These are phyloP conservation scores for Margaritifera margaritifera DNA, from an alignment of 2,888 invertebrate species.

Conservation along the genomic window DNA sequence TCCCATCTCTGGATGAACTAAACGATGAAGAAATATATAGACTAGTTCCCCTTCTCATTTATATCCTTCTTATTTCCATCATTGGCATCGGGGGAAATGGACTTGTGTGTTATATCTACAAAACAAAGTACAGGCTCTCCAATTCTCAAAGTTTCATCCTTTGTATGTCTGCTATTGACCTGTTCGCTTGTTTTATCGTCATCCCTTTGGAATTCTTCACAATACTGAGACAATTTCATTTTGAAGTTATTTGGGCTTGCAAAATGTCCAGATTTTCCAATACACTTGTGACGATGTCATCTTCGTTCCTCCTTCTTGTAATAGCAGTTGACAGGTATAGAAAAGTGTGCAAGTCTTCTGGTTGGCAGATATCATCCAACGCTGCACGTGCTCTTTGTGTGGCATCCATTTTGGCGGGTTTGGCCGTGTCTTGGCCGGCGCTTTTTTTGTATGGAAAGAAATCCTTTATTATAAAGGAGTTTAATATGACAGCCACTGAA, in stretches of 20 bases:
- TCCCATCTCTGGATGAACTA: conserved; percentile 16
- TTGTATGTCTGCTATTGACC: conserved; percentile 37
- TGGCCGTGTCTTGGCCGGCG: conserved; percentile 31
- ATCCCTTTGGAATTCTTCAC: conserved; percentile 42
- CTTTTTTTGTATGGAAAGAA: conserved; percentile 41
- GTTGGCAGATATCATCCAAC: conserved; percentile 42
- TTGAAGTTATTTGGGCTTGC: conserved; percentile 32
- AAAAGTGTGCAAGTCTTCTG: conserved; percentile 51
- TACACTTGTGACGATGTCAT: conserved; percentile 30
- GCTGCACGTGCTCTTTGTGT: conserved; percentile 37
- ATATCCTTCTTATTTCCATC: conserved; percentile 25
- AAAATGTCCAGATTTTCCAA: conserved; percentile 38
- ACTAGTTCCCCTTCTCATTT: conserved; percentile 39
- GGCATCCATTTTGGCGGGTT: conserved; percentile 21
- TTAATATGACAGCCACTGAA: conserved; percentile 40
- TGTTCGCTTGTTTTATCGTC: conserved; percentile 38
- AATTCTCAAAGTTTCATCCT: conserved; percentile 42
- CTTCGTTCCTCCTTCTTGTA: conserved; percentile 32
- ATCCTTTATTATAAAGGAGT: conserved; percentile 20
- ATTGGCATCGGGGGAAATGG: conserved; percentile 39
- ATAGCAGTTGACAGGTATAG: conserved; percentile 51
- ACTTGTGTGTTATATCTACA: conserved; percentile 42
- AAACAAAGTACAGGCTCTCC: conserved; percentile 32
- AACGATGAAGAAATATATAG: conserved; percentile 29
- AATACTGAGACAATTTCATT: conserved; percentile 37